Evolutionary conservation across 2,113 vertebrate genomes (phyloP), one percentile per base, ranked within the genome.

Genomic region (Ciconia boyciana): DNA sequence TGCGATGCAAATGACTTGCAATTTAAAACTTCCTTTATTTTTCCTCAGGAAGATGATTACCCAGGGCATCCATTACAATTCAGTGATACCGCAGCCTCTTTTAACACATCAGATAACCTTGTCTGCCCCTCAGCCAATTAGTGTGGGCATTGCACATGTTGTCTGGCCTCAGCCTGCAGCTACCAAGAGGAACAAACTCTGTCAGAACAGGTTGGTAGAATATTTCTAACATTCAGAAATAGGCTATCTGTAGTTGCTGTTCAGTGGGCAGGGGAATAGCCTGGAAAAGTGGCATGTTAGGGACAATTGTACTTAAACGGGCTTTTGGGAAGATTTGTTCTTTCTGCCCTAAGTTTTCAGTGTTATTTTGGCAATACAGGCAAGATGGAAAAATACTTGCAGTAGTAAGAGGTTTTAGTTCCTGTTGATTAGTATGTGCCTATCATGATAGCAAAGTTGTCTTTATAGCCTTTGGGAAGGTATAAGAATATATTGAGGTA

Each of bases 131-230:
- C 99, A 99, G 98, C 99, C 99, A 83, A 99, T 99, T 96, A 99
- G 99, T 74, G 98, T 99, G 98, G 99, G 99, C 97, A 99, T 99
- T 90, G 99, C 99, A 97, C 99, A 99, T 43, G 99, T 99, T 82
- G 98, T 99, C 95, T 99, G 99, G 99, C 99, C 99, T 74, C 99
- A 99, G 97, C 99, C 98, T 92, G 98, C 99, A 91, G 97, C 99
- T 96, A 98, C 98, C 96, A 99, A 99, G 97, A 99, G 99, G 97
- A 98, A 98, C 93, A 99, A 98, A 97, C 98, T 98, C 71, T 99
- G 99, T 97, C 98, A 98, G 91, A 99, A 99, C 98, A 99, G 99
- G 99, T 99, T 61, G 61, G 98, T 98, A 43, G 69, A 55, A 16
- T 41, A 7, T 79, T 65, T 46, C 75, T 94, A 21, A 10, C 72